Base-by-base conservation (phyloP, 2,797 vertebrate genomes). In the Tiaroga cobitis region DNA sequence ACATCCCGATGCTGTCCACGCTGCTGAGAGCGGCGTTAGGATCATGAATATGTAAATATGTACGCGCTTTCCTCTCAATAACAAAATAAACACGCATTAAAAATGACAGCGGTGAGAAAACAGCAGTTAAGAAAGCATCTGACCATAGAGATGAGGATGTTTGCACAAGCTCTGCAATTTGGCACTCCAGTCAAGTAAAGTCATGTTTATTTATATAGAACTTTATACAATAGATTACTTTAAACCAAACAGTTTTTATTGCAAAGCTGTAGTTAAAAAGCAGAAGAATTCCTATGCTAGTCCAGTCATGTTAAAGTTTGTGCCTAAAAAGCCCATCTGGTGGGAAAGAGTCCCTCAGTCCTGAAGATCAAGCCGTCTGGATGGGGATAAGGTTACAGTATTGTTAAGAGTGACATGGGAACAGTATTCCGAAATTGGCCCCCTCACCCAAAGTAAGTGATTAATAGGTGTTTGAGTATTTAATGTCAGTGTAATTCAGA, bases 251-350 rank as follows among this genome's bases (percentile, higher is more conserved):
- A 15, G 11, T 63, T 24, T 61, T 29, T 61, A 80, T 68, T 77
- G 77, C 59, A 63, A 83, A 68, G 72, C 41, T 81, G 69, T 81
- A 26, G 49, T 72, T 51, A 5, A 68, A 34, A 80, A 43, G 59
- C 74, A 59, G 61, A 74, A 63, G 59, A 74, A 85, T 29, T 82
- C 78, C 68, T 88, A 16, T 43, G 74, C 74, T 54, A 46, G 34
- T 24, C 18, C 61, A 46, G 69, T 85, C 32, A 41, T 63, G n/a
- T n/a, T 68, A 84, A 86, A 91, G 56, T 90, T 89, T 91, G 85
- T 89, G 39, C 59, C 26, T 41, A 29, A 68, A 90, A 90, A 87
- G 82, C 86, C 61, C 65, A 46, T 69, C 74, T 85, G 76, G 88
- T 86, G 88, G 84, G 82, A 86, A 86, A 83, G 73, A 37, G 81